Percentiles rank a stretch among this genome's conserved stretches.
These are phyloP conservation scores for Syngnathus scovelli DNA, from an alignment of 2,113 vertebrate species.

Conservation along the genomic window DNA sequence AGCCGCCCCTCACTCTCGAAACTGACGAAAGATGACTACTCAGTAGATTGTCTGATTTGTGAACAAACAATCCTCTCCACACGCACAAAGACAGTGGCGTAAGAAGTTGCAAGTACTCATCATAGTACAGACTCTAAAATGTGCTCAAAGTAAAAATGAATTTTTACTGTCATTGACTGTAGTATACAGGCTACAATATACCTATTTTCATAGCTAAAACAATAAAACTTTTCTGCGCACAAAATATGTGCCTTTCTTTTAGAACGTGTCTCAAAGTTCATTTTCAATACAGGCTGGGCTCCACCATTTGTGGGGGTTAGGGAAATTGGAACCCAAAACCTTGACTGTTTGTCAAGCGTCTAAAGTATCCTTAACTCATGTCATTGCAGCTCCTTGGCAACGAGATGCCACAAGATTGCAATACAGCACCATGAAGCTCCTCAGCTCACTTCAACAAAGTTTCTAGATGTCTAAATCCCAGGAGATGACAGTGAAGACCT, in stretches of 20 bases:
- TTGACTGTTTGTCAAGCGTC: neutral
- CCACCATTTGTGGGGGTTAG: no score
- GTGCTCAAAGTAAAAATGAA: no score
- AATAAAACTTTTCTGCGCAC: neutral
- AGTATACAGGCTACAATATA: neutral
- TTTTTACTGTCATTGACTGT: neutral
- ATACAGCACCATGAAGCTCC: no score
- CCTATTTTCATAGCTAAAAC: neutral
- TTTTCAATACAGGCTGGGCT: no score
- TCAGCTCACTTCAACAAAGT: no score
- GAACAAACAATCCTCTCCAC: neutral
- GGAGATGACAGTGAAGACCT: no score
- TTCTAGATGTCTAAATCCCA: no score
- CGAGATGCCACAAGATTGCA: neutral
- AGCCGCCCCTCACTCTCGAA: neutral
- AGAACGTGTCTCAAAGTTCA: neutral
- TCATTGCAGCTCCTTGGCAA: neutral
- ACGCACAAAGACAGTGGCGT: no score
- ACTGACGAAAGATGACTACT: neutral
- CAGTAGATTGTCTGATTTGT: neutral
- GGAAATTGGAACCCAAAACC: neutral
- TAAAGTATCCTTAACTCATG: no score
- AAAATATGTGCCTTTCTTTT: neutral
- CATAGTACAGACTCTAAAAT: no score
- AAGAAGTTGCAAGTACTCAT: no score